phyloP scores from a whole-genome alignment of 2,888 invertebrate species.

The Troglohyphantes excavatus region DNA sequence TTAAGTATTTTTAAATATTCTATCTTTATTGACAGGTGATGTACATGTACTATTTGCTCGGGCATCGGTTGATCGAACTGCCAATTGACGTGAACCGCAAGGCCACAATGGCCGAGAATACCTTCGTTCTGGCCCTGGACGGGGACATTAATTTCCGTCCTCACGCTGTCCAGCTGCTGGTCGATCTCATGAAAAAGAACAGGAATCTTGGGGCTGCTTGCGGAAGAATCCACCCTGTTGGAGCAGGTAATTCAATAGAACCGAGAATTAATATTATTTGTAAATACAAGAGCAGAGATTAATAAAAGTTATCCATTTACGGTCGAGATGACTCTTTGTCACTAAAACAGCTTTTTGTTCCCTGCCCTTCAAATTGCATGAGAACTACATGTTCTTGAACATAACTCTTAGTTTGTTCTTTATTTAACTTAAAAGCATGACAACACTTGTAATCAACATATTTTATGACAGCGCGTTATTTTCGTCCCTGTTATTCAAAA shows the following conservation, averaged over 20 bases:
- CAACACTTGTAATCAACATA: too few relatives aligned
- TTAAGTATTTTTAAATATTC: neutral
- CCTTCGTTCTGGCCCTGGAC: conserved; percentile 91
- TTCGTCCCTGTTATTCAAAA: too few relatives aligned
- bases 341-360: too few relatives aligned
- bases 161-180: conserved; percentile 88
- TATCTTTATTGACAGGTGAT: conserved; percentile 84
- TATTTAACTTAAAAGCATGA: too few relatives aligned
- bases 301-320: too few relatives aligned
- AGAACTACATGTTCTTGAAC: too few relatives aligned
- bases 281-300: too few relatives aligned
- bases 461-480: too few relatives aligned
- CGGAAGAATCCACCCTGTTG: conserved; percentile 94
- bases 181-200: conserved; percentile 94
- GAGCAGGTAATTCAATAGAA: conserved; percentile 85
- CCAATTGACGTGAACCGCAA: conserved; percentile 84
- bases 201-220: conserved; percentile 91
- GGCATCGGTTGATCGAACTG: conserved; percentile 89
- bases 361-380: too few relatives aligned
- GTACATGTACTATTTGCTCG: conserved; percentile 96
- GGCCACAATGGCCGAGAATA: conserved; percentile 89
- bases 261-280: too few relatives aligned
- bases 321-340: too few relatives aligned
- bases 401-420: too few relatives aligned
- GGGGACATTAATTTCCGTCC: conserved; percentile 95